Base-by-base conservation (phyloP, 2,113 vertebrate genomes). In the Falcunculus frontatus region DNA sequence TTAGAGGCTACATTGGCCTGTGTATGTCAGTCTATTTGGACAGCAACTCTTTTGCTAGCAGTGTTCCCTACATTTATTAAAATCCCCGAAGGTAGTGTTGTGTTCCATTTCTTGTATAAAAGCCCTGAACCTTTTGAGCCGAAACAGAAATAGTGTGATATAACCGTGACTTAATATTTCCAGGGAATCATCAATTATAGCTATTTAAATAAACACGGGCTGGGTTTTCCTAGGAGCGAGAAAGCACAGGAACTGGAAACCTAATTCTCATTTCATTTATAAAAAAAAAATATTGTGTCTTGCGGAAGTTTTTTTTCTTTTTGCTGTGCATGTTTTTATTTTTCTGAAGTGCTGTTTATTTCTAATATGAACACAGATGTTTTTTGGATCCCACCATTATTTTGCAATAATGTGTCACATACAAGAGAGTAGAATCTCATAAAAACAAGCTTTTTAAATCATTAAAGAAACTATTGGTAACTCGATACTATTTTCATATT, bases 1-100 rank as follows among this genome's bases (percentile, higher is more conserved):
- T 99, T 99, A 99, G 98, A 98, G 99, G 99, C 99, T 99, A 98
- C 99, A 99, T 99, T 99, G 98, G 98, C 98, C 99, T 98, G 99
- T 98, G 98, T 98, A 97, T 99, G 99, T 99, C 99, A 99, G 99
- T 99, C 99, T 99, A 99, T 99, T 99, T 99, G 99, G 99, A 99
- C 99, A 99, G 99, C 98, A 98, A 99, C 98, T 99, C 99, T 99
- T 99, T 99, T 99, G 98, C 99, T 99, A 99, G 98, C 98, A 98
- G 98, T 98, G 98, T 98, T 99, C 98, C 98, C 98, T 98, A 98
- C 98, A 98, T 99, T 99, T 99, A 99, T 99, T 99, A 99, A 99
- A 99, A 98, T 99, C 98, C 98, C 98, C 88, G 93, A 99, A 98
- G 99, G 98, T 98, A 98, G 97, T 96, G 95, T 98, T 97, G 98